Percentiles rank a stretch among this genome's conserved stretches.
These are phyloP conservation scores for Pseudococcus viburni DNA, from an alignment of 2,888 invertebrate genomes.

Conservation along the genomic window DNA sequence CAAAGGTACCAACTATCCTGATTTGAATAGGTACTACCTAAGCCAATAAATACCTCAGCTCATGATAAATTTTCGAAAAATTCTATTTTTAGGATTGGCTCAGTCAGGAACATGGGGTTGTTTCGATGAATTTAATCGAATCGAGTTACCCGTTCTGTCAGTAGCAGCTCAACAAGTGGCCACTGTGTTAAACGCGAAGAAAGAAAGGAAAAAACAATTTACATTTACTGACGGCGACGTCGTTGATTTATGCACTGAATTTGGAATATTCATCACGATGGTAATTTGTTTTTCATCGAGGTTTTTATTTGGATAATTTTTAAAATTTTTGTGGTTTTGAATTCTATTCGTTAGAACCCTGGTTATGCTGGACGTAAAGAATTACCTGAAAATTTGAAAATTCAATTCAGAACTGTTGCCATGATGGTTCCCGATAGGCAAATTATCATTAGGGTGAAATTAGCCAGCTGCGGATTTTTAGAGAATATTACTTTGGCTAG, in stretches of 20 bases:
- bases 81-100: constrained; percentile 78
- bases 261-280: constrained; percentile 98
- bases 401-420: constrained; percentile 96
- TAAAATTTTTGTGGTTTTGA: not conserved
- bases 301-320: constrained; percentile 1
- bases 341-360: constrained; percentile 81
- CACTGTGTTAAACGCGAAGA: constrained; percentile 91
- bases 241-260: constrained; percentile 93
- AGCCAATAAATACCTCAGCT: too few species aligned
- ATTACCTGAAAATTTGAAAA: constrained; percentile 95
- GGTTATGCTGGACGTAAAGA: constrained; percentile 97
- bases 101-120: constrained; percentile 99
- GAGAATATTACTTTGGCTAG: constrained; percentile 95
- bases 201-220: constrained; percentile 92
- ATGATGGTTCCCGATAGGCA: constrained; percentile 99
- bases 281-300: constrained; percentile 72
- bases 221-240: constrained; percentile 95
- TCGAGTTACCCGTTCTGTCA: constrained; percentile 92
- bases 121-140: constrained; percentile 97
- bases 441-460: constrained; percentile 95
- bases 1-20: constrained; percentile 76
- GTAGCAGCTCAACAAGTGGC: constrained; percentile 98
- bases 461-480: constrained; percentile 95
- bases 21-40: too few species aligned
- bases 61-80: not conserved